A percentile compares a stretch with the other conserved stretches of the same genome.
These are phyloP conservation scores for Ditylenchus weischeri DNA, from an alignment of 2,888 invertebrate species.

Conservation along the genomic window DNA sequence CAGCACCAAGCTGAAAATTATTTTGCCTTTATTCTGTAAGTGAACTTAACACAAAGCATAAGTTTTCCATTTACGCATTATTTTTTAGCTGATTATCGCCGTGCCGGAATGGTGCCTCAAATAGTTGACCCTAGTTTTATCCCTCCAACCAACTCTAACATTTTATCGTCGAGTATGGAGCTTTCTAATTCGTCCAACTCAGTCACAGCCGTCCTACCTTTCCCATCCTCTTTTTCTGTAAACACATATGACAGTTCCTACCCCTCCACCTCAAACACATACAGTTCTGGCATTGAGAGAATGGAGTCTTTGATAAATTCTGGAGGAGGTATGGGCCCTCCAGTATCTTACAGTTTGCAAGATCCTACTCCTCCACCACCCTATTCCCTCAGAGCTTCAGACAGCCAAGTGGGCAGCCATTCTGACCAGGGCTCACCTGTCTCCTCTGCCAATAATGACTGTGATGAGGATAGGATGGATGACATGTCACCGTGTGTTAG, in stretches of 20 bases:
- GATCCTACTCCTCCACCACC: slow-evolving; percentile 4
- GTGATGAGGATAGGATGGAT: slow-evolving; percentile 11
- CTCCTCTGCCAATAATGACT: neutral
- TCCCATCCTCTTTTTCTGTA: neutral
- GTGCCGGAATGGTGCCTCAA: slow-evolving; percentile 27
- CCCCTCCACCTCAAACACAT: slow-evolving; percentile 2
- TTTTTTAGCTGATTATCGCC: slow-evolving; percentile 26
- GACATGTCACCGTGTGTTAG: slow-evolving; percentile 14
- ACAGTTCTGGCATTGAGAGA: neutral
- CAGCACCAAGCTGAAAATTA: slow-evolving; percentile 34
- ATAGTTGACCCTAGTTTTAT: slow-evolving; percentile 10
- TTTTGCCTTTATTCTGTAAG: slow-evolving; percentile 35
- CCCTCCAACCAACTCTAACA: neutral
- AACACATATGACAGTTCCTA: neutral
- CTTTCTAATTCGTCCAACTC: neutral
- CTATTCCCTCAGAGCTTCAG: neutral
- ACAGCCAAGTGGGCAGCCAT: neutral
- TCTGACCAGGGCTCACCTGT: slow-evolving; percentile 8
- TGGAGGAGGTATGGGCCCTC: neutral
- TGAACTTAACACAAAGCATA: neutral
- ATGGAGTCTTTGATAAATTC: neutral
- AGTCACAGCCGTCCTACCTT: slow-evolving; percentile 7
- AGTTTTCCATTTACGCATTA: slow-evolving; percentile 2
- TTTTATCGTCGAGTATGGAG: neutral
- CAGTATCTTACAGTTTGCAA: slow-evolving; percentile 2